Conservation (phyloP, 1,140 invertebrate species). For the Macrocentrus cingulum region DNA sequence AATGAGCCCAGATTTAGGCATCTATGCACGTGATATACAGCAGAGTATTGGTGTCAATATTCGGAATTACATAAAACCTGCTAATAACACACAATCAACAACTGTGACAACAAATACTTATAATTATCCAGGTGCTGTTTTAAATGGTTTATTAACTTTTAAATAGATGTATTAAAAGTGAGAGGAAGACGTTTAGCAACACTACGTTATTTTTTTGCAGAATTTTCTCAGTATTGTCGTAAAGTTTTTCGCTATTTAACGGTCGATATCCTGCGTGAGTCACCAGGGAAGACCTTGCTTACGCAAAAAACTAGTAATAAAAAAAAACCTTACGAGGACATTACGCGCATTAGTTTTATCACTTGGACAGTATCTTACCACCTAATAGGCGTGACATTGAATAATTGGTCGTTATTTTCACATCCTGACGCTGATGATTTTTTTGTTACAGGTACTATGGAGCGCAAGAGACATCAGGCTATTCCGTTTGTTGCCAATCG, state of each 20-base stretch:
- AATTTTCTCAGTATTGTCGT: constrained; percentile 55
- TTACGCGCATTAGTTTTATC: constrained; percentile 1
- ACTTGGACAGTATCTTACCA: constrained; percentile 2
- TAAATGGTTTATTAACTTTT: constrained; percentile 1
- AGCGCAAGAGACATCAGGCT: constrained; percentile 53
- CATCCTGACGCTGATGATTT: background rate
- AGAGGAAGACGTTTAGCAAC: constrained; percentile 18
- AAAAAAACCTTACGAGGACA: constrained; percentile 16
- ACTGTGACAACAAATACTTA: constrained; percentile 9
- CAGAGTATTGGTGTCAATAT: constrained; percentile 80
- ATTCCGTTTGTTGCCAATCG: constrained; percentile 73
- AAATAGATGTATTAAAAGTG: background rate
- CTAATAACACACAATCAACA: constrained; percentile 15
- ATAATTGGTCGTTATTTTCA: constrained; percentile 1
- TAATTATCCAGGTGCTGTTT: constrained; percentile 31
- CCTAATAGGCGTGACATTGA: constrained; percentile 2
- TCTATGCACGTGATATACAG: constrained; percentile 79
- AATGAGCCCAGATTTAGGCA: constrained; percentile 72
- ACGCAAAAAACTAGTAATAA: no score
- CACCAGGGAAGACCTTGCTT: constrained; percentile 27
- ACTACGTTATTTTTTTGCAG: constrained; percentile 24
- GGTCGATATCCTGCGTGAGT: constrained; percentile 51
- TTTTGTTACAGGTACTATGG: constrained; percentile 36
- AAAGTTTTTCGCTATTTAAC: constrained; percentile 46
- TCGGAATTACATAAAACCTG: constrained; percentile 68